Percentiles rank a stretch among this genome's conserved stretches.
Conservation (phyloP, 53 echinoderm and acorn worm species). For the Luidia sarsii region DNA sequence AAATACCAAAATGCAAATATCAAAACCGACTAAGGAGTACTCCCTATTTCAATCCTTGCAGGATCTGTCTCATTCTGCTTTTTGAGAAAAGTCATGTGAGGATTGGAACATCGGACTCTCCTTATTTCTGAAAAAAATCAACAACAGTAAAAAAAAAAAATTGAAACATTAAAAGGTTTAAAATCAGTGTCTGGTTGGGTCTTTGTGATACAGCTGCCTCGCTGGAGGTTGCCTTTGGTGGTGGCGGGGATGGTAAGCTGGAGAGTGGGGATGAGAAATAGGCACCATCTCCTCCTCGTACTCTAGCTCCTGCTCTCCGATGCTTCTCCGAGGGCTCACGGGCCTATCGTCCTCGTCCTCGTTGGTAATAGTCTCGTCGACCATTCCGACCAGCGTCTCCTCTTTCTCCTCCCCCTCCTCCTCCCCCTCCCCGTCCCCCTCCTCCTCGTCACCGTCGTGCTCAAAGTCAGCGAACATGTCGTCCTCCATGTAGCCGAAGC, state of each 20-base stretch:
- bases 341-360: not conserved
- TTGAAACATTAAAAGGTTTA: too few species aligned
- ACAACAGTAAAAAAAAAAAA: too few species aligned
- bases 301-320: conserved; percentile 21
- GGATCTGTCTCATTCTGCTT: too few species aligned
- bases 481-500: conserved; percentile 33
- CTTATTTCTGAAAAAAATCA: too few species aligned
- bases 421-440: not conserved
- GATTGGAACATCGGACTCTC: too few species aligned
- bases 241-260: not conserved
- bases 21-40: too few species aligned
- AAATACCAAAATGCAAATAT: too few species aligned
- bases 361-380: not conserved
- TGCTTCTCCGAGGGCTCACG: conserved; percentile 1
- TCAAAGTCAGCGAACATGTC: conserved; percentile 36
- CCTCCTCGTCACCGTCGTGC: conserved; percentile 21
- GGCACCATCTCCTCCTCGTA: conserved; percentile 29
- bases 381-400: not conserved
- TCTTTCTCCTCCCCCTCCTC: not conserved
- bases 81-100: too few species aligned
- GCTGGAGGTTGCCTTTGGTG: conserved; percentile 2
- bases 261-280: conserved; percentile 1
- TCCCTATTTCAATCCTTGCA: too few species aligned
- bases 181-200: too few species aligned
- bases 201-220: too few species aligned